Evolutionary conservation across 23 tunicate species (phyloP), one percentile per base, ranked within the genome.

Genomic region (Clavelina lepadiformis): DNA sequence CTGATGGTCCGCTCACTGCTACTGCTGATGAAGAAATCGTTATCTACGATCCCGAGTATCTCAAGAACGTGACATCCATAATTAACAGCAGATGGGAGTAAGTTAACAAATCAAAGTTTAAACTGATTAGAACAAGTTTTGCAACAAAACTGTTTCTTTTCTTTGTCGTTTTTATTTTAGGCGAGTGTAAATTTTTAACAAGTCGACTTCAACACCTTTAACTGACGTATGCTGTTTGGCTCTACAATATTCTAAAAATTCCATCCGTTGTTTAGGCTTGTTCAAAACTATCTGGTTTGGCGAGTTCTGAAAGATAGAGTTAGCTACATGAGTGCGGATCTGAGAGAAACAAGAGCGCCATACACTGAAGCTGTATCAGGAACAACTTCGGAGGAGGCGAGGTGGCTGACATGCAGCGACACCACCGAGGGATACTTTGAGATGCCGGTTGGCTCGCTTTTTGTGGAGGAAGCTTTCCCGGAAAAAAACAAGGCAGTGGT

Each of bases 221-320:
- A n/a, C n/a, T n/a, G n/a, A n/a, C n/a, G n/a, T n/a, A n/a, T n/a
- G n/a, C n/a, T n/a, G n/a, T n/a, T n/a, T n/a, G n/a, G n/a, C n/a
- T n/a, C n/a, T n/a, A n/a, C n/a, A n/a, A n/a, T n/a, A n/a, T n/a
- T n/a, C n/a, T n/a, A n/a, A n/a, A n/a, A n/a, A n/a, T n/a, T n/a
- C n/a, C n/a, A n/a, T n/a, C n/a, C n/a, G n/a, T n/a, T n/a, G n/a
- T 29, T 22, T 58, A 86, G 95, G 34, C 30, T 79, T 46, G 61
- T 74, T 26, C 96, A 88, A 67, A 88, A 88, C 73, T 88, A 88
- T 82, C 55, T 88, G 45, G 96, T 88, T 27, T 88, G 96, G 96
- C 47, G 85, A 35, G 81, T 69, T 27, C 71, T 88, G 58, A 88
- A 73, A 38, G 78, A 54, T 15, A 35, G 85, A 51, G 63, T 59